Evolutionary conservation across 2,113 vertebrate genomes (phyloP).

Genomic region (Mastomys natalensis): DNA sequence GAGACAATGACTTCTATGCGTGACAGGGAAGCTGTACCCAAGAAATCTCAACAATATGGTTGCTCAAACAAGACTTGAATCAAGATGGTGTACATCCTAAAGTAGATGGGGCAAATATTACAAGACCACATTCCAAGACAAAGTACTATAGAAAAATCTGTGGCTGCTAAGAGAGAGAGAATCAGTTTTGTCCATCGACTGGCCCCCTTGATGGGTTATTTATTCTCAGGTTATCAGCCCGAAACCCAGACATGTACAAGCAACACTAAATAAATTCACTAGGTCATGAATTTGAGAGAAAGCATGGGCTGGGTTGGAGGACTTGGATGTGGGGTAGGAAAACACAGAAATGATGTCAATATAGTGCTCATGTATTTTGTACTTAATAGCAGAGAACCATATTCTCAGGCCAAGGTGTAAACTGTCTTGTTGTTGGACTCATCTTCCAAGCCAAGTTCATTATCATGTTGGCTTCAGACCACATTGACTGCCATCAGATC

Average conservation of each 20-base stretch:
- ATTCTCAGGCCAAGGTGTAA: slow-evolving; percentile 47
- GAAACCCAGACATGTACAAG: not conserved
- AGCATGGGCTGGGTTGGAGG: not conserved
- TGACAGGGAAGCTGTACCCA: not conserved
- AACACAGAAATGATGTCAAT: not conserved
- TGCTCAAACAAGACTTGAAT: not conserved
- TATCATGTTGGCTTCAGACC: slow-evolving; percentile 57
- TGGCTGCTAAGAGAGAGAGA: not conserved
- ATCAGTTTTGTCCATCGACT: not conserved
- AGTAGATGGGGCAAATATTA: too few species aligned
- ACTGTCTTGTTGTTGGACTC: slow-evolving; percentile 23
- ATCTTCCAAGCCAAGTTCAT: slow-evolving; percentile 74
- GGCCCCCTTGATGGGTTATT: not conserved
- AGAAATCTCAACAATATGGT: not conserved
- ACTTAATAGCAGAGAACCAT: not conserved
- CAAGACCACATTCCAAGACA: not conserved
- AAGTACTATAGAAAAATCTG: not conserved
- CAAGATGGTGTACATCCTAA: not conserved
- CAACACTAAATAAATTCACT: not conserved
- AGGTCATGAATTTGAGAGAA: not conserved
- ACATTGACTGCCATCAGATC: slow-evolving; percentile 43
- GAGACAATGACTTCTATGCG: not conserved
- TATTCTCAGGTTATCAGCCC: not conserved
- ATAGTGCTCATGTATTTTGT: not conserved
- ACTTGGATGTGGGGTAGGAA: not conserved